phyloP scores from a whole-genome alignment of 1,140 invertebrate genomes.

The Rhysida immarginata region DNA sequence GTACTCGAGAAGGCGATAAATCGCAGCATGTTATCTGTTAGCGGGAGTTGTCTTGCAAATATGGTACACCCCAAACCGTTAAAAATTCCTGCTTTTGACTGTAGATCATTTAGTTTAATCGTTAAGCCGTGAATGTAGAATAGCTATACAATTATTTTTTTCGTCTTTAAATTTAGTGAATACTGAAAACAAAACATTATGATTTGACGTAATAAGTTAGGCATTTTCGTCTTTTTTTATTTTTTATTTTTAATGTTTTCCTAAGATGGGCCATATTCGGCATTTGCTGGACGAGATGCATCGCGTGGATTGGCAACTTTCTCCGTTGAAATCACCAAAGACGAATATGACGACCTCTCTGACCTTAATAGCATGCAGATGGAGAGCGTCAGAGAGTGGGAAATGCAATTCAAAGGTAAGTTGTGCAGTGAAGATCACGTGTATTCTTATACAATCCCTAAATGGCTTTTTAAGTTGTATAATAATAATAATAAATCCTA shows the following conservation, averaged over 20 bases:
- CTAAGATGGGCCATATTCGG: slow-evolving; percentile 76
- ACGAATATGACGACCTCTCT: slow-evolving; percentile 88
- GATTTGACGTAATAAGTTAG: no score
- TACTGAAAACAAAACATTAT: no score
- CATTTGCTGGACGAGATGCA: slow-evolving; percentile 90
- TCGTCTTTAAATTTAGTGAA: no score
- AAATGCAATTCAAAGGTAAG: slow-evolving; percentile 91
- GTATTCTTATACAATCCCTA: no score
- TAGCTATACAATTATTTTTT: neutral
- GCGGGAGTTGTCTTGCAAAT: no score
- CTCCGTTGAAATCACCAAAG: slow-evolving; percentile 60
- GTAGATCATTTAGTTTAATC: neutral
- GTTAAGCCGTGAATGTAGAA: neutral
- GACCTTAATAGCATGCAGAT: slow-evolving; percentile 64
- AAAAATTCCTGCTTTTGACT: neutral
- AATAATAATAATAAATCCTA: no score
- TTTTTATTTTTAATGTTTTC: neutral
- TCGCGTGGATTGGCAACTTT: slow-evolving; percentile 87
- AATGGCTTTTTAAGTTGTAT: no score
- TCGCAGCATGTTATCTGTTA: no score
- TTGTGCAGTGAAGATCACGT: no score
- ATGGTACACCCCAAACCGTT: no score
- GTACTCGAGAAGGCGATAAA: no score
- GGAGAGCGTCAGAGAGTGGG: slow-evolving; percentile 73
- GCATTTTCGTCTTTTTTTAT: neutral